Evolutionary conservation across 2,113 vertebrate species (phyloP).

Genomic region (Dromiciops gliroides): DNA sequence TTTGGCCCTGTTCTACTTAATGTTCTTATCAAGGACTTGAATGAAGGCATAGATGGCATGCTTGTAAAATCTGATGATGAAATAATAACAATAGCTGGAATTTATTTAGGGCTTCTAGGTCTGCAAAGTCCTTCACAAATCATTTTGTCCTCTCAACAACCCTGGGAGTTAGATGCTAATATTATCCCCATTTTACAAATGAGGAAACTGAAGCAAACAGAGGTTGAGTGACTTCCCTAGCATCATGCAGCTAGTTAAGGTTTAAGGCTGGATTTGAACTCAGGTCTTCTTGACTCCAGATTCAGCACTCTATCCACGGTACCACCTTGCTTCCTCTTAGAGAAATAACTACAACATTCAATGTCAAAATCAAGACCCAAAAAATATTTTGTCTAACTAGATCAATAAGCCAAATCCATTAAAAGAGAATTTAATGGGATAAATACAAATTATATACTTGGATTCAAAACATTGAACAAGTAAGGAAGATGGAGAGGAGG

Average conservation of each 20-base stretch:
- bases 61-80: background rate
- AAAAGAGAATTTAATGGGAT: background rate
- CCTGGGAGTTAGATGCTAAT: background rate
- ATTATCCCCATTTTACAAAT: background rate
- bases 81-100: background rate
- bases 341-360: background rate
- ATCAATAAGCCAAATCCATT: background rate
- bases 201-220: background rate
- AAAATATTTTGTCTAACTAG: background rate
- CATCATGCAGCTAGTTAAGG: background rate
- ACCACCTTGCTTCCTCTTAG: background rate
- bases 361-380: background rate
- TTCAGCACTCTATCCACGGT: background rate
- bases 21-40: background rate
- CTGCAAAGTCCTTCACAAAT: background rate
- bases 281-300: background rate
- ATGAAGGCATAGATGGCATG: background rate
- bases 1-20: background rate
- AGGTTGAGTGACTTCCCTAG: background rate
- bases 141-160: background rate
- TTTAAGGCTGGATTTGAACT: background rate
- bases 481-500: background rate
- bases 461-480: background rate
- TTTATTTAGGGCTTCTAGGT: background rate
- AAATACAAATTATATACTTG: background rate